Conservation (phyloP, 2,888 invertebrate species). For the Apodemia mormo region DNA sequence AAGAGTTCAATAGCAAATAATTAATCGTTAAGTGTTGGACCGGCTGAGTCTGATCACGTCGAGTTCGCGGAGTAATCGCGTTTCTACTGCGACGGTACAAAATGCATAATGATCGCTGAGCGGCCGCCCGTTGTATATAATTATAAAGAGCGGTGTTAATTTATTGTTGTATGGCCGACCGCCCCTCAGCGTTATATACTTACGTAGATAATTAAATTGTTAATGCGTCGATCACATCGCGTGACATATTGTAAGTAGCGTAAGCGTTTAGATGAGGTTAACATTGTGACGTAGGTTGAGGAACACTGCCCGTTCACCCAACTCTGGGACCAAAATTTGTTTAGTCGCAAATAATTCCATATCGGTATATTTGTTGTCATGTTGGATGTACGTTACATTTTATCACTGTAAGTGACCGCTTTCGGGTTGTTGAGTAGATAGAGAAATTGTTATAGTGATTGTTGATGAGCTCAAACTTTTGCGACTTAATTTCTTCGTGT, state of each 20-base stretch:
- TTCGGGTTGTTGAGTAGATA: constrained; percentile 68
- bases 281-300: constrained; percentile 45
- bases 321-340: constrained; percentile 73
- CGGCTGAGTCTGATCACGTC: constrained; percentile 12
- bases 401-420: constrained; percentile 70
- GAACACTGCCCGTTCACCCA: constrained; percentile 45
- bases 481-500: constrained; percentile 51
- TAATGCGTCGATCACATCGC: constrained; percentile 62
- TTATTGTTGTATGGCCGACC: constrained; percentile 21
- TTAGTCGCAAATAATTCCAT: constrained; percentile 50
- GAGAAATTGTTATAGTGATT: constrained; percentile 58
- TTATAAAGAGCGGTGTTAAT: constrained; percentile 20
- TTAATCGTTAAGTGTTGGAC: neutral
- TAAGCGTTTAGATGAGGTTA: constrained; percentile 61
- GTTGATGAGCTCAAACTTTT: constrained; percentile 64
- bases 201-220: constrained; percentile 48
- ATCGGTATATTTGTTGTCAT: constrained; percentile 59
- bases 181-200: constrained; percentile 32
- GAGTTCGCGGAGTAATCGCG: constrained; percentile 54
- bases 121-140: constrained; percentile 20
- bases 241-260: constrained; percentile 52
- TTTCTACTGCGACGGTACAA: constrained; percentile 68
- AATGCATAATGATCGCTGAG: constrained; percentile 58
- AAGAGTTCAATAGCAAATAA: neutral
- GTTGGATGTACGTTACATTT: constrained; percentile 62